Base-by-base conservation (phyloP, 2,797 vertebrate genomes). In the Siniperca undulata region DNA sequence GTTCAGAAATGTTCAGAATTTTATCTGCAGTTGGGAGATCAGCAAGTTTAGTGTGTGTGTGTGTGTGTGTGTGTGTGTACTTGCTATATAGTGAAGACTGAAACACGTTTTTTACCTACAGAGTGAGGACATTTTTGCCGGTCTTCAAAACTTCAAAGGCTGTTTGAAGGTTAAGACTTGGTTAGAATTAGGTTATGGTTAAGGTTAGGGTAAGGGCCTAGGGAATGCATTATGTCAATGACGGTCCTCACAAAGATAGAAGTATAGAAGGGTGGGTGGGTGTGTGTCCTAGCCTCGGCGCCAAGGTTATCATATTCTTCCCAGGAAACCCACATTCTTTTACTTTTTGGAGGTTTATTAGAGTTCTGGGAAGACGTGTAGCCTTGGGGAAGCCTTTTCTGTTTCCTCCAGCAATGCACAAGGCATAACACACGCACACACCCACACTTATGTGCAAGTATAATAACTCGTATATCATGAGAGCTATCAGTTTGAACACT, bases 1-100 rank as follows among this genome's bases (percentile, higher is more conserved):
- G 11, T 83, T 86, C 68, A 91, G 60, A 91, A 91, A 93, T 91
- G 86, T 91, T 91, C 82, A 9, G 83, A 89, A 88, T 90, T 80
- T 89, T 89, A 92, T 93, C 92, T 77, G 80, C 40, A 59, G 20
- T 74, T 56, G 38, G 65, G 36, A 83, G 78, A 87, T 88, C 59
- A 0, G 65, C 55, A 65, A 16, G 44, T 77, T 84, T 30, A 64
- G 38, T 52, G 17, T 67, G n/a, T 60, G 77, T 44, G 44, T 68
- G 11, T 34, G 65, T 68, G 40, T 50, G 50, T 50, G 20, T 58
- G 27, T 52, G 66, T 68, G 30, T 42, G 6, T 36, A 27, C 27
- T 27, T 27, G 27, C 27, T 27, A 27, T 27, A 27, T 27, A 27
- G 27, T 27, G 27, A 27, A 27, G 27, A 27, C 27, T 27, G 27